phyloP scores from a whole-genome alignment of 2,888 invertebrate species.

The Oegoconia quadripuncta region DNA sequence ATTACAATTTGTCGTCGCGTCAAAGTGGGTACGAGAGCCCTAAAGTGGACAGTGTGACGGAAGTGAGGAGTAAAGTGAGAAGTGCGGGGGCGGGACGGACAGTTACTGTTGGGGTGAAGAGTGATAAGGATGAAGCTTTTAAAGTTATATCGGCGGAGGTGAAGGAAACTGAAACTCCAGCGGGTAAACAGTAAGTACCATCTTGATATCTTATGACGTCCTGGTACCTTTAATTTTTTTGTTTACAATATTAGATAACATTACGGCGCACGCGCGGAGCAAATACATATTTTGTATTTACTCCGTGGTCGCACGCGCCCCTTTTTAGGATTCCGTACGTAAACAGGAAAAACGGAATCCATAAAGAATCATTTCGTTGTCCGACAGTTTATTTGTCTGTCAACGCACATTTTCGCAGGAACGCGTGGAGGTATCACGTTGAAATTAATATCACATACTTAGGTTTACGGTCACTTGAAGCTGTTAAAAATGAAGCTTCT shows the following conservation, averaged over 20 bases:
- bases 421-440: no score
- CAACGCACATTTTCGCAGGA: no score
- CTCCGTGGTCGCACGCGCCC: no score
- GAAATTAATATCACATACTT: no score
- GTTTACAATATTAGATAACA: conserved; percentile 5
- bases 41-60: conserved; percentile 1
- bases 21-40: conserved; percentile 28
- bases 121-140: conserved; percentile 42
- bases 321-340: no score
- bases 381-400: no score
- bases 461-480: no score
- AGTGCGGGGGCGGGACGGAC: conserved; percentile 28
- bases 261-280: neutral
- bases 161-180: conserved; percentile 26
- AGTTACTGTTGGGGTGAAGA: conserved; percentile 20
- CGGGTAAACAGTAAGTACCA: conserved; percentile 44
- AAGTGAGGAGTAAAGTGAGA: conserved; percentile 13
- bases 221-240: no score
- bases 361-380: no score
- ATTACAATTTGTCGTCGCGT: conserved; percentile 59
- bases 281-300: neutral
- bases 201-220: no score
- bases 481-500: no score
- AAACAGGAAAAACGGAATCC: no score
- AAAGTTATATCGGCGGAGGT: conserved; percentile 38